Percentiles rank a stretch among this genome's conserved stretches.
phyloP scores from a whole-genome alignment of 2,797 vertebrate species.

The Danio tinwini region DNA sequence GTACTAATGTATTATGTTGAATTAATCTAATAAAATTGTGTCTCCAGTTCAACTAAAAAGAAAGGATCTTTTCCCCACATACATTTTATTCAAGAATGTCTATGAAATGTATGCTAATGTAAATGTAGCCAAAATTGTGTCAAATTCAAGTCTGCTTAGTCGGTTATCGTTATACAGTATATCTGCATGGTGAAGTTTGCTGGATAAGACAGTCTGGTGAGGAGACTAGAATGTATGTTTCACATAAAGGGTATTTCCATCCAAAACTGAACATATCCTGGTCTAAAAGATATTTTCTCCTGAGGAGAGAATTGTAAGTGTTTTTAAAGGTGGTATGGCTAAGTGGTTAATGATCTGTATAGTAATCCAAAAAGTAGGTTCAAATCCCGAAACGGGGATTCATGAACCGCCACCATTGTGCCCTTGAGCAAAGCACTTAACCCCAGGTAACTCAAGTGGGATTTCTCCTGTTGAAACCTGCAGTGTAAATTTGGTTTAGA shows the following conservation, averaged over 20 bases:
- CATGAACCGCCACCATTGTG: constrained; percentile 15
- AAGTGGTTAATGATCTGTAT: constrained; percentile 24
- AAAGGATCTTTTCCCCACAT: background rate
- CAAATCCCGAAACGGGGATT: constrained; percentile 5
- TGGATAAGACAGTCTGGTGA: background rate
- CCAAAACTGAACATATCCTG: background rate
- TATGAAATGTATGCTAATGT: background rate
- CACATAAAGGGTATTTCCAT: background rate
- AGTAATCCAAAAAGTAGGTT: background rate
- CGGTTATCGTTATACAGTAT: too few relatives aligned
- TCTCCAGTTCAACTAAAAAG: background rate
- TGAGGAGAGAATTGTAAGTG: background rate
- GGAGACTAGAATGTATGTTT: background rate
- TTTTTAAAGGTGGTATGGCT: background rate
- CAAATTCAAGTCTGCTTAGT: background rate
- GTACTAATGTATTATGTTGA: too few relatives aligned
- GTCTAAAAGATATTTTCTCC: background rate
- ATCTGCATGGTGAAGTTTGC: background rate
- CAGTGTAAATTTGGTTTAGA: background rate
- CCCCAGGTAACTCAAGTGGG: background rate
- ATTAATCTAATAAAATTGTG: background rate
- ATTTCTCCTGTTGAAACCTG: constrained; percentile 11
- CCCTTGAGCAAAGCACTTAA: constrained; percentile 20
- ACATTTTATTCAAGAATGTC: background rate
- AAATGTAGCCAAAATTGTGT: background rate